These are phyloP conservation scores for Meiosimyza platycephala DNA, from an alignment of 2,888 invertebrate genomes.

Conservation along the genomic window DNA sequence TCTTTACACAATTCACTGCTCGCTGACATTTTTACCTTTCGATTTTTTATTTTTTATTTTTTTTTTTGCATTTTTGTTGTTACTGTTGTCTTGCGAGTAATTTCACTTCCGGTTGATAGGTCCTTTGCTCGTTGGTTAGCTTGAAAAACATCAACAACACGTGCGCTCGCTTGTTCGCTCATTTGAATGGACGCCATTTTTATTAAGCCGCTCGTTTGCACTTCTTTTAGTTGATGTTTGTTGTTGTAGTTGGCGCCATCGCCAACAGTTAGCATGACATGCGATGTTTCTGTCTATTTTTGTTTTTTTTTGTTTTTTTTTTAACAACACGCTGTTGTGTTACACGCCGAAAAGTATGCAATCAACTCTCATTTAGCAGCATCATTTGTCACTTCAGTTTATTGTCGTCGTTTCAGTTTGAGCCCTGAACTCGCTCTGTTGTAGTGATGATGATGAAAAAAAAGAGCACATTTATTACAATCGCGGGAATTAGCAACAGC, in stretches of 20 bases:
- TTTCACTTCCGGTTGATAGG: constrained; percentile 19
- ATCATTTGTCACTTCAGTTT: constrained; percentile 66
- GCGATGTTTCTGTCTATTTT: background rate
- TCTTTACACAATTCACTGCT: constrained; percentile 14
- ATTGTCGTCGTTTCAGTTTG: constrained; percentile 38
- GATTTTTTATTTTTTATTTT: background rate
- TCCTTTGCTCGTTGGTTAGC: no score
- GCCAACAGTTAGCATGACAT: constrained; percentile 25
- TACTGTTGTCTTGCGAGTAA: background rate
- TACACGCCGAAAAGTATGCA: constrained; percentile 51
- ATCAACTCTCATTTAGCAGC: constrained; percentile 67
- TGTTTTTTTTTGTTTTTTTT: no score
- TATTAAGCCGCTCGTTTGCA: constrained; percentile 32
- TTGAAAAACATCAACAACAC: constrained; percentile 14
- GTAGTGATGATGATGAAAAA: no score
- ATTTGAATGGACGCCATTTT: constrained; percentile 35
- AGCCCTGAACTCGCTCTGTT: no score
- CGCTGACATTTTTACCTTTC: constrained; percentile 8
- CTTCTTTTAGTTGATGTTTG: constrained; percentile 15
- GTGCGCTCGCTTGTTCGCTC: constrained; percentile 16
- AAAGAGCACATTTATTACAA: no score
- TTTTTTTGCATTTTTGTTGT: background rate
- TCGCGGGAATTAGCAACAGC: no score
- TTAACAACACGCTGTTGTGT: background rate
- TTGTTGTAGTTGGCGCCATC: constrained; percentile 23